Percentiles rank a stretch among this genome's conserved stretches.
Conservation (phyloP, 2,113 vertebrate genomes). For the Leiothrix lutea region DNA sequence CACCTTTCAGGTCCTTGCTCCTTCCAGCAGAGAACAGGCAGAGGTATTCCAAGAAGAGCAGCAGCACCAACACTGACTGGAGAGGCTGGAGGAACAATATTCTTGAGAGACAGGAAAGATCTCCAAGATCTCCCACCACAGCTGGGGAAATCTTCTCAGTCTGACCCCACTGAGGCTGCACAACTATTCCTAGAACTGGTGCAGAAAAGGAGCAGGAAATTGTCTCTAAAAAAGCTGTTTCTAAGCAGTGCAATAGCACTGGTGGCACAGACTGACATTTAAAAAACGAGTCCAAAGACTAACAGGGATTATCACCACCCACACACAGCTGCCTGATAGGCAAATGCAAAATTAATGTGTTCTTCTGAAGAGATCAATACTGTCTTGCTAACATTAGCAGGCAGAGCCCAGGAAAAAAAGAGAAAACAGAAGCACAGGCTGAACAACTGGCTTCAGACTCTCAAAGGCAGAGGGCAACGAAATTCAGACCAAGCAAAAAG, state of each 20-base stretch:
- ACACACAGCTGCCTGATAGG: not conserved
- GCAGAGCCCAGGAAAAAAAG: not conserved
- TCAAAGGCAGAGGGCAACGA: not conserved
- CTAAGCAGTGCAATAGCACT: not conserved
- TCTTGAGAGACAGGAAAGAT: not conserved
- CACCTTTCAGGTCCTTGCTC: not conserved
- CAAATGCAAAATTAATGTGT: conserved; percentile 11
- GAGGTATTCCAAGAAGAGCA: not conserved
- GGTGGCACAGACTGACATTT: not conserved
- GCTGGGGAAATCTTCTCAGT: not conserved
- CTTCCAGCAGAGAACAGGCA: not conserved
- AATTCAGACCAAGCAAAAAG: not conserved
- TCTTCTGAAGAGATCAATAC: conserved; percentile 10
- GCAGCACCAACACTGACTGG: not conserved
- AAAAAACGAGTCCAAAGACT: conserved; percentile 2
- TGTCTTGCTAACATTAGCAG: not conserved
- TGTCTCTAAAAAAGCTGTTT: not conserved
- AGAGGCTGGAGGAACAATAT: not conserved
- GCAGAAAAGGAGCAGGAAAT: not conserved
- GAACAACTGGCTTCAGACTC: not conserved
- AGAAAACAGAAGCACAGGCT: not conserved
- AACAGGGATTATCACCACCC: not conserved
- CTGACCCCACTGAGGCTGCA: not conserved
- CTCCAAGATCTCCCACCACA: not conserved
- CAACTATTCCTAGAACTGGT: not conserved